Percentiles rank a stretch among this genome's conserved stretches.
phyloP scores from a whole-genome alignment of 2,888 invertebrate genomes.

The Drosophila dives region DNA sequence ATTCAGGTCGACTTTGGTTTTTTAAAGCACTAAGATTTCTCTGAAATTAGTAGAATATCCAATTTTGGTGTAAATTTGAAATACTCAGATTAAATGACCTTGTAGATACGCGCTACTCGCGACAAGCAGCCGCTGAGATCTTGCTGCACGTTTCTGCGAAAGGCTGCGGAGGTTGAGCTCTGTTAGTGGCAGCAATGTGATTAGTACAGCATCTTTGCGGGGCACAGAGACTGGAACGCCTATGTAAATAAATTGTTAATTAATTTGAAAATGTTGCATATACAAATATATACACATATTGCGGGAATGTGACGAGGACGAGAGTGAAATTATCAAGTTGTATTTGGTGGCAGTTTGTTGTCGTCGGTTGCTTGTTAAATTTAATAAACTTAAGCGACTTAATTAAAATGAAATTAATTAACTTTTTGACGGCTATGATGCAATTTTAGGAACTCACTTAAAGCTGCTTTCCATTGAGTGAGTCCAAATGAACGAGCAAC shows the following conservation, averaged over 20 bases:
- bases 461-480: slow-evolving; percentile 18
- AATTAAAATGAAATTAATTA: slow-evolving; percentile 74
- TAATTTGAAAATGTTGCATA: slow-evolving; percentile 64
- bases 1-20: background rate
- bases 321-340: slow-evolving; percentile 22
- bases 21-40: background rate
- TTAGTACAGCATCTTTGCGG: slow-evolving; percentile 1
- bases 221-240: slow-evolving; percentile 28
- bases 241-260: slow-evolving; percentile 69
- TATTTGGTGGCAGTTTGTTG: slow-evolving; percentile 28
- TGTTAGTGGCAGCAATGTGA: slow-evolving; percentile 29
- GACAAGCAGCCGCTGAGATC: background rate
- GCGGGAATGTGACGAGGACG: background rate
- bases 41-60: background rate
- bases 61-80: background rate
- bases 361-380: slow-evolving; percentile 43
- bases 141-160: slow-evolving; percentile 7
- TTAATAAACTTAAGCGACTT: slow-evolving; percentile 60
- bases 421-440: slow-evolving; percentile 30
- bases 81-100: background rate
- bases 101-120: background rate
- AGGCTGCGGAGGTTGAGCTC: slow-evolving; percentile 4
- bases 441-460: slow-evolving; percentile 29
- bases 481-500: background rate
- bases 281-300: background rate